Evolutionary conservation across 2,888 invertebrate genomes (phyloP).

Genomic region (Caenorhabditis sulstoni): DNA sequence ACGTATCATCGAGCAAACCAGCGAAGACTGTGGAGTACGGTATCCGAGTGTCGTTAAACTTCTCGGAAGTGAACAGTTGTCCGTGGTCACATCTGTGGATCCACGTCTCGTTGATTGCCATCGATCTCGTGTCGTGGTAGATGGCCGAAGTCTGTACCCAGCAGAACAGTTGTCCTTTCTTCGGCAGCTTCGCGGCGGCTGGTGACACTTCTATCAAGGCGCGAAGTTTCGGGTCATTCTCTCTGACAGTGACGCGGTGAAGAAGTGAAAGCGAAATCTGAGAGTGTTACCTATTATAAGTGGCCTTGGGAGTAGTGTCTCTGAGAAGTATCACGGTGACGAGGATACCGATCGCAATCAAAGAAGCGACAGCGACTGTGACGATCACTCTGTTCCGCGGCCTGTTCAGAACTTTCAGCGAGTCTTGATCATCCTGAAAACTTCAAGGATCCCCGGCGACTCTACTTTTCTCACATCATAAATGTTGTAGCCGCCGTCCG

Average conservation of each 20-base stretch:
- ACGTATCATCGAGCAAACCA: no score
- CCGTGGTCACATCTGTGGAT: constrained; percentile 72
- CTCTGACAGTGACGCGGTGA: constrained; percentile 15
- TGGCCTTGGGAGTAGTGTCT: constrained; percentile 35
- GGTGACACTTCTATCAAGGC: constrained; percentile 51
- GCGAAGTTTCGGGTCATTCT: constrained; percentile 25
- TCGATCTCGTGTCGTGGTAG: constrained; percentile 57
- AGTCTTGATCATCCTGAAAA: constrained; percentile 42
- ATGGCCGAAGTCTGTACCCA: constrained; percentile 63
- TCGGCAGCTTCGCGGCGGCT: constrained; percentile 57
- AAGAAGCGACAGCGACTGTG: background rate
- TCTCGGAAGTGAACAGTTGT: constrained; percentile 70
- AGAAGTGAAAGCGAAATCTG: no score
- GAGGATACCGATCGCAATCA: background rate
- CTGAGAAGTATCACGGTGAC: constrained; percentile 6
- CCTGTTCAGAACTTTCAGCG: constrained; percentile 24
- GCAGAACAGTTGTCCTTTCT: constrained; percentile 63
- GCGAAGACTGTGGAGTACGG: constrained; percentile 73
- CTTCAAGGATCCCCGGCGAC: background rate
- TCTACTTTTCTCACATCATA: constrained; percentile 26
- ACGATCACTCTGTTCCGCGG: constrained; percentile 16
- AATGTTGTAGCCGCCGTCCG: constrained; percentile 34
- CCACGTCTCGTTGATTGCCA: constrained; percentile 74
- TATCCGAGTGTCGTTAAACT: constrained; percentile 59
- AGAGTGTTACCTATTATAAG: constrained; percentile 42